Evolutionary conservation across 2,888 invertebrate species (phyloP).

Genomic region (Mimumesa dahlbomi): DNA sequence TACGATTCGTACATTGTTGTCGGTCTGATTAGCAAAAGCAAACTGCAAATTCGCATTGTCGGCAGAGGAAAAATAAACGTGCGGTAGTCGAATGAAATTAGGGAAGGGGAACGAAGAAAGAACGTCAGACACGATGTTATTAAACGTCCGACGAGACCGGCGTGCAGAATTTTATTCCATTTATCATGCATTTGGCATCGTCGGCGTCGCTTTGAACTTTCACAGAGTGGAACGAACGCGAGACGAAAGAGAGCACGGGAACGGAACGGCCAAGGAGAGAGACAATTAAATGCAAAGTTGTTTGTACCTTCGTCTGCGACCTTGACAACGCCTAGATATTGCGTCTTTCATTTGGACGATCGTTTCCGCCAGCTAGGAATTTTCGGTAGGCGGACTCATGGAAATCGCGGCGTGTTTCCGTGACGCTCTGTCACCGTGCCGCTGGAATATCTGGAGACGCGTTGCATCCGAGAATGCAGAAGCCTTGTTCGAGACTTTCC

Average conservation of each 20-base stretch:
- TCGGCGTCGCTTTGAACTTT: conserved; percentile 32
- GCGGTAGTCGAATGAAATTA: background rate
- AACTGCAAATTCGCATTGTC: too few relatives aligned
- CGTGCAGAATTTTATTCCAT: conserved; percentile 54
- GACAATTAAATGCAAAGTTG: conserved; percentile 11
- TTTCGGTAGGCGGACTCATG: too few relatives aligned
- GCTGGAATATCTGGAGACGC: too few relatives aligned
- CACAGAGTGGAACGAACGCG: conserved; percentile 4
- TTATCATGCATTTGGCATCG: conserved; percentile 39
- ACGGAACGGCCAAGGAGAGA: conserved; percentile 8
- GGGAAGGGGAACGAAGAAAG: background rate
- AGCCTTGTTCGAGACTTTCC: too few relatives aligned
- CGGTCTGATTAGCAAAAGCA: too few relatives aligned
- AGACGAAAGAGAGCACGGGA: background rate
- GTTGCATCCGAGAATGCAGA: too few relatives aligned
- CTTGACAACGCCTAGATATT: background rate
- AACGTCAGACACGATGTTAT: conserved; percentile 26
- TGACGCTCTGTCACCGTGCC: too few relatives aligned
- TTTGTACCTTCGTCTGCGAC: conserved; percentile 1
- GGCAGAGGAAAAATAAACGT: background rate
- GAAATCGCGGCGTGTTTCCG: too few relatives aligned
- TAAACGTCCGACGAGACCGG: conserved; percentile 44
- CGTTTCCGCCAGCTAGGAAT: too few relatives aligned
- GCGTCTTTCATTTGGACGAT: too few relatives aligned
- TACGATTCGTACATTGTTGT: too few relatives aligned